A percentile compares a stretch with the other conserved stretches of the same genome.
Evolutionary conservation across 2,888 invertebrate genomes (phyloP).

Genomic region (Machimus atricapillus): DNA sequence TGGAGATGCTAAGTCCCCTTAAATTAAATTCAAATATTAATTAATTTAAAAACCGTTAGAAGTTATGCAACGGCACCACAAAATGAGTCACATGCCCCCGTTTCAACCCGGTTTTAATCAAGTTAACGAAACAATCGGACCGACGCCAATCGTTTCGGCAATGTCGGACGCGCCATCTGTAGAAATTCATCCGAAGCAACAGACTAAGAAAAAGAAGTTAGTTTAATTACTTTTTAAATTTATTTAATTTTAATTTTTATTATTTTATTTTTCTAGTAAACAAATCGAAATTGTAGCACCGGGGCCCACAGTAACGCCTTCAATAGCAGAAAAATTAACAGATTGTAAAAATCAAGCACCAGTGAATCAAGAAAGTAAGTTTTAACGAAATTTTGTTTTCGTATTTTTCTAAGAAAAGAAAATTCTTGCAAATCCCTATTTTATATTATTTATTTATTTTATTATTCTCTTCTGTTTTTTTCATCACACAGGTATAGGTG

Average conservation of each 20-base stretch:
- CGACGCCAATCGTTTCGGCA: conserved; percentile 74
- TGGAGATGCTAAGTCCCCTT: no score
- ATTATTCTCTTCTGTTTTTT: background rate
- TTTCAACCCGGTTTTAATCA: conserved; percentile 45
- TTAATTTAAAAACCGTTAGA: no score
- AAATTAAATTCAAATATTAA: no score
- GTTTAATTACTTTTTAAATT: background rate
- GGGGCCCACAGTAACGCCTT: background rate
- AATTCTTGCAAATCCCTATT: no score
- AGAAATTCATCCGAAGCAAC: conserved; percentile 60
- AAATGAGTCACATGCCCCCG: conserved; percentile 43
- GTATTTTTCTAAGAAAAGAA: background rate
- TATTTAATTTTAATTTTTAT: no score
- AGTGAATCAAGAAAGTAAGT: conserved; percentile 13
- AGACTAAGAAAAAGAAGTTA: conserved; percentile 60
- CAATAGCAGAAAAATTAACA: background rate
- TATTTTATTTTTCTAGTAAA: conserved; percentile 54
- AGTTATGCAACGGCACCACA: conserved; percentile 43
- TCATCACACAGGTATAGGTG: background rate
- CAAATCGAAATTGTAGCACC: conserved; percentile 53
- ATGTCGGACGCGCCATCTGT: conserved; percentile 71
- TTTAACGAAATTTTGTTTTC: background rate
- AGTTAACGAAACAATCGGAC: conserved; percentile 23
- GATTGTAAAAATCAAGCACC: background rate
- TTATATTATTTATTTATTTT: no score